phyloP scores from a whole-genome alignment of 2,888 invertebrate genomes.

The Drosophila gaucha region DNA sequence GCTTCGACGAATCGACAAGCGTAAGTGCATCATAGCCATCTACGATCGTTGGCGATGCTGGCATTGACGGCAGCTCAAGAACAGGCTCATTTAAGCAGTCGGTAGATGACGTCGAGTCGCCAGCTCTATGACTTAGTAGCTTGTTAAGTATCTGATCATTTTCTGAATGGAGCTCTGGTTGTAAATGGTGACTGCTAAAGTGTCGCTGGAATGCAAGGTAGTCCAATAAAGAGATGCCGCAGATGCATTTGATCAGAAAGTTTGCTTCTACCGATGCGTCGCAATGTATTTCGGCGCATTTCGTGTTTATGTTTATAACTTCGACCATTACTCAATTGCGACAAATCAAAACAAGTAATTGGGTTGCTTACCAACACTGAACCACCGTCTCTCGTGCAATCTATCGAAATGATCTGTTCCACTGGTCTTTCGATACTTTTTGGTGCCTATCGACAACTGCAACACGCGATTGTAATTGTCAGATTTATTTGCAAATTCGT shows the following conservation, averaged over 20 bases:
- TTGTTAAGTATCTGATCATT: not conserved
- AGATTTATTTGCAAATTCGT: slow-evolving; percentile 19
- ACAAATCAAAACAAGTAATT: slow-evolving; percentile 10
- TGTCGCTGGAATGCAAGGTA: slow-evolving; percentile 51
- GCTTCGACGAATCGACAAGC: slow-evolving; percentile 17
- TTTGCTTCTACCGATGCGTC: slow-evolving; percentile 23
- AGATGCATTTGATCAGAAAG: slow-evolving; percentile 58
- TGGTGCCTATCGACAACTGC: slow-evolving; percentile 29
- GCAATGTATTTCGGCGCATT: slow-evolving; percentile 69
- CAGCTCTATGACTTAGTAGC: not conserved
- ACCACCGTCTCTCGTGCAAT: not conserved
- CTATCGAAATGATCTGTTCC: slow-evolving; percentile 17
- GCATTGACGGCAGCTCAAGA: slow-evolving; percentile 7
- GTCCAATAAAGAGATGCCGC: slow-evolving; percentile 43
- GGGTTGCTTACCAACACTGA: slow-evolving; percentile 12
- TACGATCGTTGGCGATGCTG: not conserved
- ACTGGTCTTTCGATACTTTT: slow-evolving; percentile 11
- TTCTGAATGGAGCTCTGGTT: not conserved
- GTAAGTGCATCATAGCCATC: slow-evolving; percentile 15
- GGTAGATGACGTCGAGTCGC: no score
- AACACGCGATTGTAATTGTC: slow-evolving; percentile 46
- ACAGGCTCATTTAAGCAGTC: slow-evolving; percentile 24
- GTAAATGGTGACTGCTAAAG: slow-evolving; percentile 47
- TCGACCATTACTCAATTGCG: slow-evolving; percentile 23
- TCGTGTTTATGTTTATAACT: slow-evolving; percentile 31